Conservation (phyloP, 2,113 vertebrate genomes). For the Prietella phreatophila region DNA sequence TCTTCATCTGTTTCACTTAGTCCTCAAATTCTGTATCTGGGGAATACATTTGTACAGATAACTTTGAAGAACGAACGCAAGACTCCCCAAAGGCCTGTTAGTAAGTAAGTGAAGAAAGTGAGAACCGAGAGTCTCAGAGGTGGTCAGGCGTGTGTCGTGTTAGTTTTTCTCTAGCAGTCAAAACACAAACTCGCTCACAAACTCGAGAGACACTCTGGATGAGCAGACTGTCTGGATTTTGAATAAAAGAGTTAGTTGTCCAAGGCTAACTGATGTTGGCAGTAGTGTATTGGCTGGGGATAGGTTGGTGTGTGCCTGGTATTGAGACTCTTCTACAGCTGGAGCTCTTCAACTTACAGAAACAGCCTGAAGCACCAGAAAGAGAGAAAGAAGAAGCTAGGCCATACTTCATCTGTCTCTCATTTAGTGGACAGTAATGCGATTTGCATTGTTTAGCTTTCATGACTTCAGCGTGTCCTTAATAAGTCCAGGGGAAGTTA, state of each 20-base stretch:
- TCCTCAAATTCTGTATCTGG: constrained; percentile 46
- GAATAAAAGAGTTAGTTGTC: constrained; percentile 33
- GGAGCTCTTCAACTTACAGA: constrained; percentile 49
- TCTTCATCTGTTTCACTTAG: constrained; percentile 57
- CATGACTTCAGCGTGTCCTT: constrained; percentile 69
- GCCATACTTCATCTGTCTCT: constrained; percentile 67
- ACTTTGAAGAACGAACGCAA: constrained; percentile 42
- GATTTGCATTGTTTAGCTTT: constrained; percentile 80
- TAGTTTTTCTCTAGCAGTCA: constrained; percentile 43
- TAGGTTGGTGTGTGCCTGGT: constrained; percentile 38
- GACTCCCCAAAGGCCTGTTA: constrained; percentile 5
- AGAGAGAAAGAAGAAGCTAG: constrained; percentile 35
- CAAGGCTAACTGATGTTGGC: constrained; percentile 34
- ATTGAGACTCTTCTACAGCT: constrained; percentile 46
- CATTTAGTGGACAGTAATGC: constrained; percentile 74
- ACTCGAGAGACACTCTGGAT: constrained; percentile 17
- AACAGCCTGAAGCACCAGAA: constrained; percentile 49
- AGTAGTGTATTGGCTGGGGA: constrained; percentile 28
- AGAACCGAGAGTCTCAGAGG: constrained; percentile 32
- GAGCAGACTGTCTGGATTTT: constrained; percentile 33
- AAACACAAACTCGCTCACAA: constrained; percentile 31
- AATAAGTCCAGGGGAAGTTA: constrained; percentile 55
- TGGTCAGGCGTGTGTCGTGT: constrained; percentile 36
- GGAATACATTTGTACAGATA: constrained; percentile 51
- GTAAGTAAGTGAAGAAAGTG: not conserved